These are phyloP conservation scores for Macrocentrus cingulum DNA, from an alignment of 1,140 invertebrate species.

Conservation along the genomic window DNA sequence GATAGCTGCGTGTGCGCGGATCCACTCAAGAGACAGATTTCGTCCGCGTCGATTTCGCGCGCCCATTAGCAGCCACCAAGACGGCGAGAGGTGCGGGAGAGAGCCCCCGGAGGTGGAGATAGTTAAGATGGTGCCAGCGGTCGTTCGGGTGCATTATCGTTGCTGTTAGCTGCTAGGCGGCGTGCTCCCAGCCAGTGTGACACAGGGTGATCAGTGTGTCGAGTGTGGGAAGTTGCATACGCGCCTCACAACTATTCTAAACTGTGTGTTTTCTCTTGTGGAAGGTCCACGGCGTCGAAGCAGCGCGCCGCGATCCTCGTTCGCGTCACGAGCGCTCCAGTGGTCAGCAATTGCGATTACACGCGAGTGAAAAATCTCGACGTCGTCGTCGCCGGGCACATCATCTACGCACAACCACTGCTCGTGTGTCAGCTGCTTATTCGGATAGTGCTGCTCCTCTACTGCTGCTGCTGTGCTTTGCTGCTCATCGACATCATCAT, in stretches of 20 bases:
- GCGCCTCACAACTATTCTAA: constrained; percentile 8
- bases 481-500: constrained; percentile 11
- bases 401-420: constrained; percentile 1
- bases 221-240: constrained; percentile 6
- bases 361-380: constrained; percentile 20
- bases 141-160: constrained; percentile 37
- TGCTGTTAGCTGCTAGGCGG: constrained; percentile 39
- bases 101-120: constrained; percentile 26
- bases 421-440: no score
- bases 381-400: constrained; percentile 14
- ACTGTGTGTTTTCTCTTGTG: constrained; percentile 18
- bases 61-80: constrained; percentile 33
- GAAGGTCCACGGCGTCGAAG: constrained; percentile 29
- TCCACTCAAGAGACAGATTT: constrained; percentile 23
- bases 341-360: constrained; percentile 13
- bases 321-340: constrained; percentile 31
- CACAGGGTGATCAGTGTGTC: constrained; percentile 32
- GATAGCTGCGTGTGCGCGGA: constrained; percentile 10
- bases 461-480: no score
- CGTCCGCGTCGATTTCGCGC: constrained; percentile 45
- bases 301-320: constrained; percentile 30
- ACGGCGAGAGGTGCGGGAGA: constrained; percentile 26
- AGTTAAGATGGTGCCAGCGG: constrained; percentile 48
- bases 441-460: no score
- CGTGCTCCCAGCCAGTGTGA: constrained; percentile 49